Evolutionary conservation across 2,888 invertebrate genomes (phyloP).

Genomic region (Poecilus cupreus): DNA sequence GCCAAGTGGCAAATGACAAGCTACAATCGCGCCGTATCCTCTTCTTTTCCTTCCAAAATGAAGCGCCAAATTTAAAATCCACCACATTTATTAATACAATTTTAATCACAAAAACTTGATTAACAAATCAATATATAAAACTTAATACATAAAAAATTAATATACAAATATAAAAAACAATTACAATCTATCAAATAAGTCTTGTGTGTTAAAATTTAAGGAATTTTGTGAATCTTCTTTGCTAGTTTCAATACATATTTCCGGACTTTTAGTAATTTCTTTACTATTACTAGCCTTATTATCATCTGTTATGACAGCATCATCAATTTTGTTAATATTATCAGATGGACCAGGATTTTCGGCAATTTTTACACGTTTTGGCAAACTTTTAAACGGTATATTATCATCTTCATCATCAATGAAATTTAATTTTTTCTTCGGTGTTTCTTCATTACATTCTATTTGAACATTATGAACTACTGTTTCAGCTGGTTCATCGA

Average conservation of each 20-base stretch:
- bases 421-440: slow-evolving; percentile 61
- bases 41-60: not conserved
- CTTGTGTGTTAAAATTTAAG: slow-evolving; percentile 66
- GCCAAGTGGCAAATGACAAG: slow-evolving; percentile 68
- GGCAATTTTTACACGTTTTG: slow-evolving; percentile 62
- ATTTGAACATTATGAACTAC: slow-evolving; percentile 59
- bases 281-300: not conserved
- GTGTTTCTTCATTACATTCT: slow-evolving; percentile 59
- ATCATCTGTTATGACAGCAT: not conserved
- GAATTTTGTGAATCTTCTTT: slow-evolving; percentile 61
- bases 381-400: slow-evolving; percentile 59
- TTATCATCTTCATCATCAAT: slow-evolving; percentile 60
- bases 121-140: not conserved
- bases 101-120: not conserved
- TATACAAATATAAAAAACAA: slow-evolving; percentile 18
- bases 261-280: slow-evolving; percentile 43
- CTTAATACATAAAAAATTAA: slow-evolving; percentile 1
- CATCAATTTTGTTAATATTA: not conserved
- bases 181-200: slow-evolving; percentile 64
- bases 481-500: slow-evolving; percentile 53
- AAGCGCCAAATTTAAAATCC: slow-evolving; percentile 26
- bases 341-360: not conserved
- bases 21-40: slow-evolving; percentile 41
- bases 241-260: slow-evolving; percentile 29
- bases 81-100: not conserved